Evolutionary conservation across 2,797 vertebrate genomes (phyloP).

Genomic region (Rallus crepitans): DNA sequence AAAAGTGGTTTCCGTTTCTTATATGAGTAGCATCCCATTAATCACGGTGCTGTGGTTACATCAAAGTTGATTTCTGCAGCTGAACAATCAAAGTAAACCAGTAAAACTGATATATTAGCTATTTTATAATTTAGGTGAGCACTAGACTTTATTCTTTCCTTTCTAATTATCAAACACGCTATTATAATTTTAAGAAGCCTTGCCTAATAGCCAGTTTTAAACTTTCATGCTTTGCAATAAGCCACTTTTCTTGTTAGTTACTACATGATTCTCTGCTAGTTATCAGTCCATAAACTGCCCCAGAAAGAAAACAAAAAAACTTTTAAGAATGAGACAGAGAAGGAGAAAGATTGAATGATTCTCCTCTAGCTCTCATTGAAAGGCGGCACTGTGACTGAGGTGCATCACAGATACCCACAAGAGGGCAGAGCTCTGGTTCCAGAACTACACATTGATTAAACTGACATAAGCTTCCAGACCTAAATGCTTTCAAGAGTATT

Average conservation of each 20-base stretch:
- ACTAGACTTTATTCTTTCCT: background rate
- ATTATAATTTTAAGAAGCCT: background rate
- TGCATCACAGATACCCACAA: background rate
- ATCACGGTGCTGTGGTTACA: background rate
- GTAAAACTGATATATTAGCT: background rate
- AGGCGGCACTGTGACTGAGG: background rate
- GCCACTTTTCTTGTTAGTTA: background rate
- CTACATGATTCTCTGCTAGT: background rate
- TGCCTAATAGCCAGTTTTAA: background rate
- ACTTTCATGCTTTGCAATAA: background rate
- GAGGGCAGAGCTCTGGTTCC: slow-evolving; percentile 30
- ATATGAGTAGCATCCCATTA: background rate
- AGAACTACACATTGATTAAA: background rate
- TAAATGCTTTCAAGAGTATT: background rate
- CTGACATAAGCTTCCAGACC: background rate
- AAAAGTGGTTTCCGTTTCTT: background rate
- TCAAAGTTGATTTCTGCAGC: background rate
- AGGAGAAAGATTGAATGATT: background rate
- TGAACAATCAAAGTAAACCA: background rate
- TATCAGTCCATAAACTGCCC: background rate
- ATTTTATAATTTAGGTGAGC: background rate
- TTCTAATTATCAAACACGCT: background rate
- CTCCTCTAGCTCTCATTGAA: background rate
- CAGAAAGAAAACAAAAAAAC: background rate
- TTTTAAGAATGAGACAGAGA: background rate